Conservation (phyloP, 2,797 vertebrate genomes). For the Helarctos malayanus region DNA sequence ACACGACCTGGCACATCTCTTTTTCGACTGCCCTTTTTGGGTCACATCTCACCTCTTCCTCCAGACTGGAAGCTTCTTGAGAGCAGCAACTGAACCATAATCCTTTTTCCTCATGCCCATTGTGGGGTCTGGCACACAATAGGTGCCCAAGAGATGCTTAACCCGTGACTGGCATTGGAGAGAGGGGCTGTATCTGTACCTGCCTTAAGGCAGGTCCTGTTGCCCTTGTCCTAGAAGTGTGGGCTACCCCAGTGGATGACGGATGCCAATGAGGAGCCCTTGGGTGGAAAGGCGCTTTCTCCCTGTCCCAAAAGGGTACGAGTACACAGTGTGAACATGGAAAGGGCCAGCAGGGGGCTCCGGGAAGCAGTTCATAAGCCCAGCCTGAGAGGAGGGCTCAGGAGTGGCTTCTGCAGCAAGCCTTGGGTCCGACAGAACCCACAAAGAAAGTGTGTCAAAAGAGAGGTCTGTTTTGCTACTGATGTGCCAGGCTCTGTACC, state of each 20-base stretch:
- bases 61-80: neutral
- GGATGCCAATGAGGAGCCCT: neutral
- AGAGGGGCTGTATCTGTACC: neutral
- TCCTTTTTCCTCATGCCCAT: neutral
- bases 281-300: neutral
- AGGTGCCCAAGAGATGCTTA: neutral
- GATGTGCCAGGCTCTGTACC: constrained; percentile 70
- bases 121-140: neutral
- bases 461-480: constrained; percentile 78
- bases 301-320: neutral
- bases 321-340: constrained; percentile 78
- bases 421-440: constrained; percentile 31
- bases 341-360: constrained; percentile 90
- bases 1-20: neutral
- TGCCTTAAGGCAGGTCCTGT: neutral
- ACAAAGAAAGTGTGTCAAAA: constrained; percentile 77
- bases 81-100: neutral
- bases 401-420: neutral
- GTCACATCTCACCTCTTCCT: neutral
- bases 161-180: neutral
- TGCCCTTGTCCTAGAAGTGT: neutral
- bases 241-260: neutral
- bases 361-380: constrained; percentile 84
- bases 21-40: neutral
- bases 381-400: constrained; percentile 8